phyloP scores from a whole-genome alignment of 2,797 vertebrate species.

The Graptemys geographica region DNA sequence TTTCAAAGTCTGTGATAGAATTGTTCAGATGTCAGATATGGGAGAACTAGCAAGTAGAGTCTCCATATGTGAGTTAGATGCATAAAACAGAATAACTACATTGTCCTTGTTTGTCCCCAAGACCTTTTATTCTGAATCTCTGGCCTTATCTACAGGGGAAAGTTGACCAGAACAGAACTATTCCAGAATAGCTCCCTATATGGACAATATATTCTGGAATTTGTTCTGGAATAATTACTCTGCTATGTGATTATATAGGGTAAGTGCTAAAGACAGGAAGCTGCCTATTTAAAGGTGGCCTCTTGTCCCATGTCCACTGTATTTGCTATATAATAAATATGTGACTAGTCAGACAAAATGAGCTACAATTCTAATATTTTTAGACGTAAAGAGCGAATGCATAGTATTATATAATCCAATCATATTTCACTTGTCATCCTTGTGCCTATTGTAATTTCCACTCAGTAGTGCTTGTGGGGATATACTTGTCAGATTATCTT shows the following conservation, averaged over 20 bases:
- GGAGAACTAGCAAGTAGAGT: background rate
- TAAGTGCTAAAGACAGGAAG: background rate
- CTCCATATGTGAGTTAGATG: background rate
- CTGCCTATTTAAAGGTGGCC: background rate
- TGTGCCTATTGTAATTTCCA: background rate
- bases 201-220: constrained; percentile 44
- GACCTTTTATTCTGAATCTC: background rate
- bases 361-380: constrained; percentile 4
- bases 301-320: background rate
- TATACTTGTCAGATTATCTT: constrained; percentile 8
- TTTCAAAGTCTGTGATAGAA: background rate
- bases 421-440: background rate
- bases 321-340: background rate
- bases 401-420: background rate
- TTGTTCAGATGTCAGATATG: background rate
- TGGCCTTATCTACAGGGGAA: background rate
- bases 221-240: constrained; percentile 50
- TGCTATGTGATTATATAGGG: background rate
- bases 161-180: background rate
- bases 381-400: background rate
- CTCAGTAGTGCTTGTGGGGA: background rate
- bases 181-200: constrained; percentile 23
- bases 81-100: background rate
- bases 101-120: background rate
- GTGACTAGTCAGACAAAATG: background rate